Base-by-base conservation (phyloP, 2,888 invertebrate species). In the Drosophila crucigera region DNA sequence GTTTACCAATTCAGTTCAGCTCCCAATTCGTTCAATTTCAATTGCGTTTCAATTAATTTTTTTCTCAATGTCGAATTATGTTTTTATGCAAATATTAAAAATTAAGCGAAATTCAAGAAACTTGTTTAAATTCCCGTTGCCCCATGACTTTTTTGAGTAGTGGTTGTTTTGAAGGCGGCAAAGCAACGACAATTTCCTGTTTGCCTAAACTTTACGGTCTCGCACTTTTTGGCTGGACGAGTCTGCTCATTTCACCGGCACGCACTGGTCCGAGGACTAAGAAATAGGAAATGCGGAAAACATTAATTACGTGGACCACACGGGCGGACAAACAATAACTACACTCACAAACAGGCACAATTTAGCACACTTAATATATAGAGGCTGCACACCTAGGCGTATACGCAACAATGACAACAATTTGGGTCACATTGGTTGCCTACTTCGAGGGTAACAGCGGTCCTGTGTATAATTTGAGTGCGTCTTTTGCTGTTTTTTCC, bases 171-270 rank as follows among this genome's bases (percentile, higher is more conserved):
- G 31, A 67, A 79, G 76, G 79, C 84, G 80, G 75, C 81, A 78
- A 81, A 83, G 80, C 78, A 83, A 82, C 82, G 84, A 84, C 80
- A 86, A 82, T 82, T 73, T 83, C 78, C 80, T 76, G 68, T 83
- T 73, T 69, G 83, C 58, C 71, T 65, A 73, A 84, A 78, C 83
- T 86, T 80, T 76, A 75, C 72, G 72, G 63, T 78, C 58, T 56
- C 53, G 68, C 74, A 76, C 77, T 80, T 79, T 69, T 53, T 49
- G 39, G 30, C 61, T 66, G 58, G 43, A 39, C n/a, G 28, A 31
- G 30, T 28, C 37, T 28, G 33, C 6, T 52, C 35, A 54, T 63
- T 30, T 5, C 28, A 33, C 43, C 41, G 43, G 22, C 50, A 54
- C 75, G 35, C 62, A 49, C 56, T 58, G 58, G 22, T 47, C 7